These are phyloP conservation scores for Pipra filicauda DNA, from an alignment of 2,113 vertebrate species.

Conservation along the genomic window DNA sequence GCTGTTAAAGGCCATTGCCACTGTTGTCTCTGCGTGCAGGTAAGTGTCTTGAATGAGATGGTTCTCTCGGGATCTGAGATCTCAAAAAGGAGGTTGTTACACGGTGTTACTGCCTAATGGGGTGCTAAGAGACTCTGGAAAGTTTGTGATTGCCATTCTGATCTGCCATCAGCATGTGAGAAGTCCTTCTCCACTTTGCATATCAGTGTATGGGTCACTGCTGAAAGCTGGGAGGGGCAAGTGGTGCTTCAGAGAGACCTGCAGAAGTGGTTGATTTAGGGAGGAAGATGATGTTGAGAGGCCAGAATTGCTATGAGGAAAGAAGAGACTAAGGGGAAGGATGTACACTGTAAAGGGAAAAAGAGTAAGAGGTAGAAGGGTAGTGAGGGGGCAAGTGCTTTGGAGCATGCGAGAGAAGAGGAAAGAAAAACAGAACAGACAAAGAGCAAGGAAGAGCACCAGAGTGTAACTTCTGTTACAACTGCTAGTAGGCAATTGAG, in stretches of 20 bases:
- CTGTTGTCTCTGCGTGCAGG: slow-evolving; percentile 89
- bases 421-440: background rate
- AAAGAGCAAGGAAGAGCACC: background rate
- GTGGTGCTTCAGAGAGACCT: background rate
- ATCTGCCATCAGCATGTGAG: background rate
- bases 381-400: background rate
- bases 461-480: background rate
- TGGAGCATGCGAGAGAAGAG: background rate
- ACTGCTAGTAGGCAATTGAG: background rate
- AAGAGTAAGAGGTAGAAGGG: background rate
- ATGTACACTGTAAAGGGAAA: background rate
- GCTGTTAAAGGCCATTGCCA: slow-evolving; percentile 90
- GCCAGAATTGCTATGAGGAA: background rate
- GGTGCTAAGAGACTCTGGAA: background rate
- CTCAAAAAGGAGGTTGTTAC: background rate
- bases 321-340: background rate
- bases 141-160: background rate
- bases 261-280: background rate
- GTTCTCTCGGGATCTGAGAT: background rate
- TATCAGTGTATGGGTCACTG: background rate
- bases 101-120: background rate
- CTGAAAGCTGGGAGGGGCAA: background rate
- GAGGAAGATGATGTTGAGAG: background rate
- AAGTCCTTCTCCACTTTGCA: background rate
- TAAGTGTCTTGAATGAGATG: slow-evolving; percentile 42